These are phyloP conservation scores for Monopterus albus DNA, from an alignment of 2,113 vertebrate genomes.

Conservation along the genomic window DNA sequence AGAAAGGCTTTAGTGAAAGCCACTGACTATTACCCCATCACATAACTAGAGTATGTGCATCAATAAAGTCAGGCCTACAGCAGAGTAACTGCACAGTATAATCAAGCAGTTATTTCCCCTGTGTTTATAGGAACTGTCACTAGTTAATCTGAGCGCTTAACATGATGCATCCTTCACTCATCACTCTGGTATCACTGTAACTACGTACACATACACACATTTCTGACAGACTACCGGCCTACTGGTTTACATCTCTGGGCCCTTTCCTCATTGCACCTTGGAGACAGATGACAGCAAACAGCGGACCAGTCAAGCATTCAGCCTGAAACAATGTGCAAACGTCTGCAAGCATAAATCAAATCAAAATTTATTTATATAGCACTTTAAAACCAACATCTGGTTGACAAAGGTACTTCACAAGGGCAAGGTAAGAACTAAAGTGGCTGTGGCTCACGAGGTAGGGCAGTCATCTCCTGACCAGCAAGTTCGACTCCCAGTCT, in stretches of 20 bases:
- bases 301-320: conserved; percentile 25
- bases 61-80: conserved; percentile 4
- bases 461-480: no score
- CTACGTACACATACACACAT: conserved; percentile 16
- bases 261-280: neutral
- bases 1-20: no score
- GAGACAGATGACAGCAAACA: conserved; percentile 22
- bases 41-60: neutral
- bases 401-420: no score
- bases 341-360: conserved; percentile 5
- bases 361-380: no score
- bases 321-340: conserved; percentile 8
- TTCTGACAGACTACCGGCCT: neutral
- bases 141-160: conserved; percentile 14
- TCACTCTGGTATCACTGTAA: neutral
- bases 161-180: conserved; percentile 5
- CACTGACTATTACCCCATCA: no score
- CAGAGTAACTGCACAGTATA: neutral
- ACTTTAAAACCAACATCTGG: no score
- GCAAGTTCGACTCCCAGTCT: no score
- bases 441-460: no score
- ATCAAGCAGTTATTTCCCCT: neutral
- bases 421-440: no score
- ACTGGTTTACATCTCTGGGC: neutral
- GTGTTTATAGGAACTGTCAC: conserved; percentile 44